Evolutionary conservation across 1,140 invertebrate species (phyloP), one percentile per base, ranked within the genome.

Genomic region (Nephila pilipes): DNA sequence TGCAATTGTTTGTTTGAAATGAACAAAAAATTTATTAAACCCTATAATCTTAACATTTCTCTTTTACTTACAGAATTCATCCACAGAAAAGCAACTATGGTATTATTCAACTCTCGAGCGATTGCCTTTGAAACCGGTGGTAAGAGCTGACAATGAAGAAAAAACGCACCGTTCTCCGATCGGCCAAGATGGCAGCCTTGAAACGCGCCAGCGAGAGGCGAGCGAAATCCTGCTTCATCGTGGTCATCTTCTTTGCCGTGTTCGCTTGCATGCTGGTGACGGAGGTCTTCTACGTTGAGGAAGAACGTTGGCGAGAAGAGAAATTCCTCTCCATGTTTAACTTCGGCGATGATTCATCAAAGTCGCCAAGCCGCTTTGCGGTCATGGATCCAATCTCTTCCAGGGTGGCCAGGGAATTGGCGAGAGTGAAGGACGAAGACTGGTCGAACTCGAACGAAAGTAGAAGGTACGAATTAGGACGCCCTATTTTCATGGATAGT

Each of bases 191-290:
- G 79, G 93, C 93, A 25, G 93, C 85, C n/a, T 38, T 93, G 36
- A 92, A 91, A 32, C 55, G 92, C 12, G 69, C 79, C 16, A 93
- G 87, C 57, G 97, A 98, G 94, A 96, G 98, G 87, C 97, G 97
- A 89, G 97, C 97, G 95, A 97, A 98, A 96, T 98, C 97, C 93
- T 98, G 98, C 95, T 97, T 98, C 95, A 97, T 98, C 94, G 97
- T 98, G 54, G 96, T 98, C 92, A 97, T 98, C 96, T 98, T 98
- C 95, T 98, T 98, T 95, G 97, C 97, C n/a, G 97, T 98, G 60
- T 98, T 98, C 94, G 97, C 97, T 18, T 95, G 98, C 87, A 98
- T 98, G 94, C 97, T 98, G 20, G 96, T 98, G 69, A 98, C 97
- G 60, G 97, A 98, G 95, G 97, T 97, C 94, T 97, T 98, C 95